phyloP scores from a whole-genome alignment of 2,797 vertebrate genomes.

The Xerus rutilus region DNA sequence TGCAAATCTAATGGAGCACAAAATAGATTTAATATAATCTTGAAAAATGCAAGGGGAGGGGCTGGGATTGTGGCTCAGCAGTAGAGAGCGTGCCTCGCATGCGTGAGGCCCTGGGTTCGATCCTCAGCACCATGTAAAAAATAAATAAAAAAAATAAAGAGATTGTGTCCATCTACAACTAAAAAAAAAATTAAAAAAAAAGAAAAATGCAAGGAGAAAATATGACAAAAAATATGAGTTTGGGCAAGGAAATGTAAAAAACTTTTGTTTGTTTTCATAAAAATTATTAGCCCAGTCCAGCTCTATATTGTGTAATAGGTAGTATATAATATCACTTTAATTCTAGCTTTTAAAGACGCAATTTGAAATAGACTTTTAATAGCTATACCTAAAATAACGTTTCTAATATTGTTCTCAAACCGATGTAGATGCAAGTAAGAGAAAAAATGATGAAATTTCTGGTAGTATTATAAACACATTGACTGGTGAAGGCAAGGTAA shows the following conservation, averaged over 20 bases:
- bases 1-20: not conserved
- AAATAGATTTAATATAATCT: not conserved
- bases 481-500: slow-evolving; percentile 1
- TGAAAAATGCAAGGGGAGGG: not conserved
- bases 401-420: slow-evolving; percentile 11
- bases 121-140: too few species aligned
- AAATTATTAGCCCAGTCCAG: not conserved
- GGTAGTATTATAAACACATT: not conserved
- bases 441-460: slow-evolving; percentile 37
- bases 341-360: slow-evolving; percentile 3
- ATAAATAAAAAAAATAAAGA: too few species aligned
- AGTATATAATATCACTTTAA: not conserved
- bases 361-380: slow-evolving; percentile 28
- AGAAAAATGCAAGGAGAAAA: not conserved
- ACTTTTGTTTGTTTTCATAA: slow-evolving; percentile 20
- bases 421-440: not conserved
- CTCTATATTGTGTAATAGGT: not conserved
- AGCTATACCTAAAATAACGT: slow-evolving; percentile 2
- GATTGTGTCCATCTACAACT: too few species aligned
- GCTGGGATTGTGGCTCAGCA: too few species aligned
- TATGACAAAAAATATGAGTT: not conserved
- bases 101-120: too few species aligned
- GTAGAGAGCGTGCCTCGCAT: too few species aligned
- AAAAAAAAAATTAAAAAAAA: too few species aligned
- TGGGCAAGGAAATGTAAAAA: not conserved